phyloP scores from a whole-genome alignment of 1,140 invertebrate species.

The Drosophila insularis region DNA sequence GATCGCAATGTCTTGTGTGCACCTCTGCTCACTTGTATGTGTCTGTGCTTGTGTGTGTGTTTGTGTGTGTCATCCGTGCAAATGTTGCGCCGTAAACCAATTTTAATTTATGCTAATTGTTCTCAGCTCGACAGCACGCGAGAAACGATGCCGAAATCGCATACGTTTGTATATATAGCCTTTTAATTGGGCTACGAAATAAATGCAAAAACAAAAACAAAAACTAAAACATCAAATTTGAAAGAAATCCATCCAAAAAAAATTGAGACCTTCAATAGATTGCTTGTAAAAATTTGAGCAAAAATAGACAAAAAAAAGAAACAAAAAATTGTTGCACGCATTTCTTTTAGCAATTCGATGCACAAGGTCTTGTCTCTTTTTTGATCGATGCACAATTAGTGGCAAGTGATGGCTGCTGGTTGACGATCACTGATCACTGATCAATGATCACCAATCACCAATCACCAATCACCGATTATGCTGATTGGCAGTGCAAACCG shows the following conservation, averaged over 20 bases:
- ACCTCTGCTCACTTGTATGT: slow-evolving; percentile 6
- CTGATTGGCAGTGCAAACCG: slow-evolving; percentile 43
- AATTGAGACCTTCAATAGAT: slow-evolving; percentile 48
- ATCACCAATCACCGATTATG: slow-evolving; percentile 47
- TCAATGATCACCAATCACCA: slow-evolving; percentile 23
- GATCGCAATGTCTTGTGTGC: slow-evolving; percentile 15
- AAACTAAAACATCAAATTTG: neutral
- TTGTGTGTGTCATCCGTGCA: slow-evolving; percentile 55
- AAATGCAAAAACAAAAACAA: neutral
- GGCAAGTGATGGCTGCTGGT: slow-evolving; percentile 58
- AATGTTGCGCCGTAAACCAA: slow-evolving; percentile 71
- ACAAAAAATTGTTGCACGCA: slow-evolving; percentile 54
- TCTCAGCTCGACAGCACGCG: slow-evolving; percentile 57
- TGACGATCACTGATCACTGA: slow-evolving; percentile 3
- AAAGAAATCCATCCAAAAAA: slow-evolving; percentile 1
- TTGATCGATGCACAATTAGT: slow-evolving; percentile 75
- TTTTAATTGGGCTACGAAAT: slow-evolving; percentile 36
- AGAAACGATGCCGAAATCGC: slow-evolving; percentile 51
- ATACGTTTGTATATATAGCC: slow-evolving; percentile 17
- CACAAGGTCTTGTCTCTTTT: slow-evolving; percentile 52
- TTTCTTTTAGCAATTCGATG: slow-evolving; percentile 53
- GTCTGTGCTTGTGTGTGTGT: slow-evolving; percentile 15
- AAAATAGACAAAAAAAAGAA: slow-evolving; percentile 15
- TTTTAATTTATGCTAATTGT: slow-evolving; percentile 80
- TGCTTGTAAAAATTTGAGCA: slow-evolving; percentile 27